Evolutionary conservation across 2,113 vertebrate species (phyloP).

Genomic region (Rana temporaria): DNA sequence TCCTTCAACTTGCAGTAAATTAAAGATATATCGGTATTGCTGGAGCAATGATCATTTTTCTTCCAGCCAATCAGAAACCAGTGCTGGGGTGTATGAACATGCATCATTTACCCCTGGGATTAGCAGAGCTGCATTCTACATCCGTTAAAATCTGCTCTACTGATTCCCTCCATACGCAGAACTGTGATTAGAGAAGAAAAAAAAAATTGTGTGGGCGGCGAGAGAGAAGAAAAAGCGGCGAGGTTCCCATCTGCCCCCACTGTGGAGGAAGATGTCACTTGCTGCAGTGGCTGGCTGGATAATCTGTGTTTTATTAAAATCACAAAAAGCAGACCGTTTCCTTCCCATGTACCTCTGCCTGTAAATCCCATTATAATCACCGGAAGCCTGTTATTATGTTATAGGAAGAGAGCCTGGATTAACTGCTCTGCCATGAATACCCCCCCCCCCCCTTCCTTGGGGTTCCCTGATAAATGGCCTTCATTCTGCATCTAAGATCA

Average conservation of each 20-base stretch:
- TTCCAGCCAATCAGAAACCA: too few species aligned
- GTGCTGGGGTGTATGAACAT: neutral
- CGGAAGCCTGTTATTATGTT: constrained; percentile 13
- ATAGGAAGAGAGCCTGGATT: neutral
- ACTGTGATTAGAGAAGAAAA: neutral
- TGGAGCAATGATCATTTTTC: too few species aligned
- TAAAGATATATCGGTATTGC: too few species aligned
- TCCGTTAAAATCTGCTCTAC: constrained; percentile 31
- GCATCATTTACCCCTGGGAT: neutral
- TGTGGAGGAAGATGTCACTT: constrained; percentile 28
- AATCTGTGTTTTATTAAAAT: constrained; percentile 49
- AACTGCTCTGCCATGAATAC: too few species aligned
- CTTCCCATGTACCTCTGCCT: neutral
- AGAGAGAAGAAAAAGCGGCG: neutral
- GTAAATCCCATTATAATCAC: constrained; percentile 40
- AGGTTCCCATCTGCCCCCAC: neutral
- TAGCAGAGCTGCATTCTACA: constrained; percentile 17
- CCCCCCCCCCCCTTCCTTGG: too few species aligned
- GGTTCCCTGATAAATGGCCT: too few species aligned
- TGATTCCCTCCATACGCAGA: neutral
- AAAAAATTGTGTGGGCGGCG: neutral
- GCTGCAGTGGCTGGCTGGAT: constrained; percentile 27
- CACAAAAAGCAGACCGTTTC: constrained; percentile 22
- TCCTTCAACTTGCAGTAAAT: too few species aligned
- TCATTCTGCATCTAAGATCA: too few species aligned